Conservation (phyloP, 2,888 invertebrate genomes). For the Parapristionchus giblindavisi region DNA sequence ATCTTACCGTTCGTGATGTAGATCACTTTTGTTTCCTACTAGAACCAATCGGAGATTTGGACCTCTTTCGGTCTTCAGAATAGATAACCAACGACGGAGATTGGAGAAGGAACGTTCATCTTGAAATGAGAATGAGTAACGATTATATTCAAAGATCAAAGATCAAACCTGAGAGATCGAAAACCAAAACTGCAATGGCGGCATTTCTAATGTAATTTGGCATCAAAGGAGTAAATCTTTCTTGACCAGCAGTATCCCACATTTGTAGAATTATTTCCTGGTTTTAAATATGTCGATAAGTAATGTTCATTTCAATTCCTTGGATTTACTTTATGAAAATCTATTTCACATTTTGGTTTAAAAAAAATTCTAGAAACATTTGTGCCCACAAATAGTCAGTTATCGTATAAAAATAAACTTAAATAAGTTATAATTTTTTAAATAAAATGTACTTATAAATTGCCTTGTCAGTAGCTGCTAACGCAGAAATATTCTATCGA, state of each 20-base stretch:
- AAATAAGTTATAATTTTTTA: too few relatives aligned
- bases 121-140: not conserved
- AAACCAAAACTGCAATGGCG: slow-evolving; percentile 48
- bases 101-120: slow-evolving; percentile 15
- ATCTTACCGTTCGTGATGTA: not conserved
- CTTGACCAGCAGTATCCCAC: slow-evolving; percentile 58
- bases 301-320: too few relatives aligned
- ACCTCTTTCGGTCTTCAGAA: slow-evolving; percentile 19
- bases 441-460: too few relatives aligned
- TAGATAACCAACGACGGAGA: slow-evolving; percentile 1
- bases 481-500: too few relatives aligned
- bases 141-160: not conserved
- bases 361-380: too few relatives aligned
- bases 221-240: slow-evolving; percentile 52
- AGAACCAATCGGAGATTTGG: slow-evolving; percentile 7
- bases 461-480: too few relatives aligned
- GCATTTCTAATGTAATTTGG: slow-evolving; percentile 53
- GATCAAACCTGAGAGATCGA: slow-evolving; percentile 47
- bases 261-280: slow-evolving; percentile 51
- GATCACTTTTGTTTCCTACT: slow-evolving; percentile 25
- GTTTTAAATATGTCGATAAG: too few relatives aligned
- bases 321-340: too few relatives aligned
- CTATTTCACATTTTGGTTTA: too few relatives aligned
- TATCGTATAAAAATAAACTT: too few relatives aligned
- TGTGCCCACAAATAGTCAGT: too few relatives aligned